Percentiles rank a stretch among this genome's conserved stretches.
phyloP scores from a whole-genome alignment of 2,113 vertebrate species.

The Tragelaphus imberbis region DNA sequence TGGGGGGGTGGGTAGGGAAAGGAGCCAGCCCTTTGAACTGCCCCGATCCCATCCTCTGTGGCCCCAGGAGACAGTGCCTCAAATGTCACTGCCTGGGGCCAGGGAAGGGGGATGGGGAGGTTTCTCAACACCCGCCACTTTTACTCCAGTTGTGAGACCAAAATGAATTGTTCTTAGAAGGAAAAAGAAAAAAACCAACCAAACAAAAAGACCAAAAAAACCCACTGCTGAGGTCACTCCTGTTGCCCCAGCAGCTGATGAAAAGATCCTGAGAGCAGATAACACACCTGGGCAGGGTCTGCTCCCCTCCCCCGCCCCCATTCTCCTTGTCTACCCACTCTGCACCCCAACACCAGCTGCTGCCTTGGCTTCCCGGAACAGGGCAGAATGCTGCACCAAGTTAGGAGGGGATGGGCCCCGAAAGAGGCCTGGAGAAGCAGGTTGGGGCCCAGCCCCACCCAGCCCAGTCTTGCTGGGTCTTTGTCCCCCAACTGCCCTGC shows the following conservation, averaged over 20 bases:
- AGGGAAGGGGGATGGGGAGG: neutral
- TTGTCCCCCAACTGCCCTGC: neutral
- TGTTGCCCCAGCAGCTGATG: neutral
- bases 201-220: neutral
- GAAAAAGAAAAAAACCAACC: neutral
- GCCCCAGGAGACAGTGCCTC: neutral
- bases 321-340: neutral
- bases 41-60: neutral
- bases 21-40: neutral
- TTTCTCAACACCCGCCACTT: neutral
- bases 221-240: neutral
- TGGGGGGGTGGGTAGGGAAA: neutral
- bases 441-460: neutral
- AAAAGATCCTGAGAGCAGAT: neutral
- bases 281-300: neutral
- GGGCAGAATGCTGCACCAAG: neutral
- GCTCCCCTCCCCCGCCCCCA: neutral
- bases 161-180: conserved; percentile 41
- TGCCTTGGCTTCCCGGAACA: neutral
- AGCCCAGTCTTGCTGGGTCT: neutral
- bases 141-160: neutral
- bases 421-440: neutral
- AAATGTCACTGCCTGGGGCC: neutral
- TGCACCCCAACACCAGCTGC: neutral
- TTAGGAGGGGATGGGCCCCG: neutral